Percentiles rank a stretch among this genome's conserved stretches.
Conservation (phyloP, 2,113 vertebrate species). For the Sarotherodon lohbergeri region DNA sequence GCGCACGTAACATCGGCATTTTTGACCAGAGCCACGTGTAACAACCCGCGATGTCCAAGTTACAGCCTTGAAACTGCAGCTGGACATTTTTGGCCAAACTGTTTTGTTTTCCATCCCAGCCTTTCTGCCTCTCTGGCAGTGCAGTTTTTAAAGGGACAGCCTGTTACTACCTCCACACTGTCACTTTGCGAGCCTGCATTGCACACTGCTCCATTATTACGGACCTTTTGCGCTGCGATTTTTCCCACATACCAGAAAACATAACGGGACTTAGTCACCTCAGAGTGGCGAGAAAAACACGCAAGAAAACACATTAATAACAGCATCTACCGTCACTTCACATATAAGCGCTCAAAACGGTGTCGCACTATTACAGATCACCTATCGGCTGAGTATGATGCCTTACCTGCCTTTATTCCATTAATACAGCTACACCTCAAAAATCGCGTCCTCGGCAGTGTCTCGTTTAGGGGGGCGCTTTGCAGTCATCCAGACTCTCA, state of each 20-base stretch:
- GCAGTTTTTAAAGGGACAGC: background rate
- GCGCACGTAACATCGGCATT: background rate
- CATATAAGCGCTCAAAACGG: background rate
- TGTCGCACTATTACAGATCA: background rate
- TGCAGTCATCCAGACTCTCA: background rate
- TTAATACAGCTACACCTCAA: slow-evolving; percentile 2
- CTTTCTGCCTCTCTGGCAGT: background rate
- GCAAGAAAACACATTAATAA: background rate
- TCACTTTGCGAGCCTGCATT: background rate
- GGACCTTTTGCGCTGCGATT: background rate
- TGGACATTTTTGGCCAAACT: background rate
- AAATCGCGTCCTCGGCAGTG: slow-evolving; percentile 13
- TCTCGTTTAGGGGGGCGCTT: background rate
- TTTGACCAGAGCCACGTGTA: background rate
- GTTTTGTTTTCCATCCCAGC: background rate
- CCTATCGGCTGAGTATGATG: background rate
- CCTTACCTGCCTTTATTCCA: slow-evolving; percentile 58
- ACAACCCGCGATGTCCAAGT: background rate
- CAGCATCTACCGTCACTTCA: too few relatives aligned
- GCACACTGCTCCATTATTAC: background rate
- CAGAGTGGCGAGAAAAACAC: background rate
- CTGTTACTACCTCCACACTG: background rate
- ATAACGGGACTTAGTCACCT: slow-evolving; percentile 17
- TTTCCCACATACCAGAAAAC: background rate
- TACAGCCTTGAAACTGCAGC: background rate